These are phyloP conservation scores for Agrypnus murinus DNA, from an alignment of 2,888 invertebrate genomes.

Conservation along the genomic window DNA sequence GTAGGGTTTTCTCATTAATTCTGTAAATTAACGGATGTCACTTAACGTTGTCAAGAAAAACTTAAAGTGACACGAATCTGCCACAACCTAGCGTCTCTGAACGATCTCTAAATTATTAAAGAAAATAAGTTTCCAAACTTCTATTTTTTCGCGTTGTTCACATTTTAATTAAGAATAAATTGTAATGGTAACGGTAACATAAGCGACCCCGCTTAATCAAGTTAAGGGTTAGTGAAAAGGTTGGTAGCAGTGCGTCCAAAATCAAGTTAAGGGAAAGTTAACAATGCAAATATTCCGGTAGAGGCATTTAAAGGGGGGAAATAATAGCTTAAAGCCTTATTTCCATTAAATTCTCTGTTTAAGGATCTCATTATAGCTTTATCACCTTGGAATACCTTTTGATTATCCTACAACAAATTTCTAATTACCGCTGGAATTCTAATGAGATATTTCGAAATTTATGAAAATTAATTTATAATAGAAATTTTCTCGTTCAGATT, in stretches of 20 bases:
- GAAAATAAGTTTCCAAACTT: conserved; percentile 24
- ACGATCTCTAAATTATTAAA: not conserved
- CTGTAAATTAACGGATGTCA: conserved; percentile 31
- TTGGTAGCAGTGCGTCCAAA: conserved; percentile 25
- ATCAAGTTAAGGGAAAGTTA: conserved; percentile 22
- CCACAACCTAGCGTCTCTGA: conserved; percentile 12
- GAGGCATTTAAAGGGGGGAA: conserved; percentile 7
- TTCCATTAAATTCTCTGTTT: conserved; percentile 15
- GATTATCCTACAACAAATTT: conserved; percentile 21
- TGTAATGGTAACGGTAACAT: conserved; percentile 11
- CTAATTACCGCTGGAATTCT: not conserved
- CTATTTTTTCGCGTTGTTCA: not conserved
- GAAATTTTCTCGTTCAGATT: conserved; percentile 5
- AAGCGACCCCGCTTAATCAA: conserved; percentile 15
- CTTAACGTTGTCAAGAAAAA: conserved; percentile 35
- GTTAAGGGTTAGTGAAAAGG: conserved; percentile 20
- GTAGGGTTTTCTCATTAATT: conserved; percentile 37
- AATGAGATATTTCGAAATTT: no score
- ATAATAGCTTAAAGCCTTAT: conserved; percentile 3
- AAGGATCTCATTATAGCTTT: conserved; percentile 5
- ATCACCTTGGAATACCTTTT: conserved; percentile 6
- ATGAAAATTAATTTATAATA: not conserved
- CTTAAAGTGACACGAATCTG: conserved; percentile 30
- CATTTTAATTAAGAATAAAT: conserved; percentile 8
- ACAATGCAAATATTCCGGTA: conserved; percentile 22